Conservation (phyloP, 2,888 invertebrate species). For the Dorcus parallelipipedus region DNA sequence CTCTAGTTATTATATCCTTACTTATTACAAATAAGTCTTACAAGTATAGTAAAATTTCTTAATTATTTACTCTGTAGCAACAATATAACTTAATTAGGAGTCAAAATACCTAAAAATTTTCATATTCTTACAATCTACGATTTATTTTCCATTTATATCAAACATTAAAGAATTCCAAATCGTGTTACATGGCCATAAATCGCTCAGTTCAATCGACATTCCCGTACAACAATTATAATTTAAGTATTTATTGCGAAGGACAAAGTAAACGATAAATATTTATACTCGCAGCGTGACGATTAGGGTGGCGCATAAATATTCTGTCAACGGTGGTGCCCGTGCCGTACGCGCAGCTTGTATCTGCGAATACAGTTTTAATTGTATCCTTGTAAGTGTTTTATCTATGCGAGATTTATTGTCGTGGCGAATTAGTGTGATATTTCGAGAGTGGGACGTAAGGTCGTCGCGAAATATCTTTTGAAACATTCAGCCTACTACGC, state of each 20-base stretch:
- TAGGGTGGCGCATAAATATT: conserved; percentile 36
- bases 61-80: too few relatives aligned
- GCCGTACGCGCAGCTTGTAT: conserved; percentile 33
- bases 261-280: background rate
- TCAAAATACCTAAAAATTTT: too few relatives aligned
- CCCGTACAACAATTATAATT: background rate
- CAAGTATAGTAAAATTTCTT: too few relatives aligned
- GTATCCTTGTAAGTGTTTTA: conserved; percentile 38
- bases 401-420: conserved; percentile 38
- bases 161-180: too few relatives aligned
- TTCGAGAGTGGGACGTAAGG: conserved; percentile 33
- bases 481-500: conserved; percentile 23
- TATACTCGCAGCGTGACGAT: background rate
- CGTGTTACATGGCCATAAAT: background rate
- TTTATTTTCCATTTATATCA: too few relatives aligned
- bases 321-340: conserved; percentile 34
- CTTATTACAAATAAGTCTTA: too few relatives aligned
- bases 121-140: too few relatives aligned
- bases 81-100: too few relatives aligned
- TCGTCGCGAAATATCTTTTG: conserved; percentile 32
- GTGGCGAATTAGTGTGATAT: conserved; percentile 33
- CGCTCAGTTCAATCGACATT: background rate
- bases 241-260: background rate
- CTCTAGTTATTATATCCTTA: too few relatives aligned
- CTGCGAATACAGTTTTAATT: conserved; percentile 36